Base-by-base conservation (phyloP, 2,797 vertebrate genomes). In the Emydoidea blandingii region DNA sequence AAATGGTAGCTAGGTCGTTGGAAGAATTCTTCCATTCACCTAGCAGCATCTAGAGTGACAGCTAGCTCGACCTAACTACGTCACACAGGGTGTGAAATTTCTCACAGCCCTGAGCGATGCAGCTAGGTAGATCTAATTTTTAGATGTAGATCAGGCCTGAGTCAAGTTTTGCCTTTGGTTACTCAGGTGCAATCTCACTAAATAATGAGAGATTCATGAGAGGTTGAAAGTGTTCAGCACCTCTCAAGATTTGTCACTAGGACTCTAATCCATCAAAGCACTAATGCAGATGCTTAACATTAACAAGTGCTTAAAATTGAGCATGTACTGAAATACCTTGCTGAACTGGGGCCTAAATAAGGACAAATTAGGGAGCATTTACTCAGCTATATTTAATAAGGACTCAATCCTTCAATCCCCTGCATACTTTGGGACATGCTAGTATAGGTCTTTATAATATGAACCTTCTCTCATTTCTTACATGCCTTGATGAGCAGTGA, bases 381-480 rank as follows among this genome's bases (percentile, higher is more conserved):
- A 3, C 16, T 65, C 74, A 76, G 79, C n/a, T 74, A 52, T 10
- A 0, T 2, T 15, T 88, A 53, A 68, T 49, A 29, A 34, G 65
- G 41, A 18, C 10, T 25, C 31, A 34, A 18, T 81, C 74, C 49
- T 29, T 85, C 9, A 81, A 37, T 4, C 19, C 16, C 10, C 11
- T 81, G 34, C 0, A 0, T 1, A 56, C 27, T 86, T 2, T 44
- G n/a, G 88, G 56, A 85, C 74, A 34, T 1, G 1, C 4, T 0
- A 0, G 25, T 1, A 0, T 25, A 74, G 8, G 1, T 0, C 68
- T 62, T 37, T 1, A 0, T 1, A 1, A 50, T 5, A 47, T 65
- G 78, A 44, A 59, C 37, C 56, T 57, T 53, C 84, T 91, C 44
- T 83, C 62, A 47, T 50, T 85, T 78, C 29, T 47, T 72, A 47